Conservation (phyloP, 2,113 vertebrate species). For the Morone chrysops region DNA sequence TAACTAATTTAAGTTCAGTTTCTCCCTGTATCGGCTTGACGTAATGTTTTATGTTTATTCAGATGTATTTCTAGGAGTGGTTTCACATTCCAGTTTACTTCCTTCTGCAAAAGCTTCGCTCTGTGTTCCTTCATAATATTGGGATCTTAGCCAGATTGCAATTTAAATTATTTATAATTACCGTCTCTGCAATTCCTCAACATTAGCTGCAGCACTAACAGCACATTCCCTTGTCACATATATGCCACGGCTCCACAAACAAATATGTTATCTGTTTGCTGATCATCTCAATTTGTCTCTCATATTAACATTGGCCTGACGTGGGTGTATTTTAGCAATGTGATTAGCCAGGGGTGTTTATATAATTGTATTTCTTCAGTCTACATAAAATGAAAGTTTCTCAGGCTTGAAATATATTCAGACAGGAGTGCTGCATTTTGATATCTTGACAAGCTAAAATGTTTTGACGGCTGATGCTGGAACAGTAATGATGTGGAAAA, state of each 20-base stretch:
- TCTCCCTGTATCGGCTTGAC: not conserved
- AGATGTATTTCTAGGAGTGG: conserved; percentile 2
- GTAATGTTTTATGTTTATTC: not conserved
- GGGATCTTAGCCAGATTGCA: conserved; percentile 36
- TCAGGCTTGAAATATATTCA: conserved; percentile 65
- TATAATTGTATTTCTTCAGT: conserved; percentile 68
- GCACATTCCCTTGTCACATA: conserved; percentile 38
- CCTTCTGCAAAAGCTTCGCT: not conserved
- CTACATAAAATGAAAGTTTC: conserved; percentile 61
- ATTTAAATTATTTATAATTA: conserved; percentile 51
- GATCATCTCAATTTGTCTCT: conserved; percentile 63
- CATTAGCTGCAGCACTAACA: conserved; percentile 42
- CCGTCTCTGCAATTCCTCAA: conserved; percentile 31
- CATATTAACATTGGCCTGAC: conserved; percentile 51
- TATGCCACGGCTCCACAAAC: conserved; percentile 36
- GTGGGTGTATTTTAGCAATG: conserved; percentile 58
- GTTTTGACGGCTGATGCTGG: conserved; percentile 46
- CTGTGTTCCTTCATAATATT: not conserved
- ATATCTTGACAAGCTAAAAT: conserved; percentile 59
- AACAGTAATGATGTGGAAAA: conserved; percentile 64
- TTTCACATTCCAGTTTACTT: not conserved
- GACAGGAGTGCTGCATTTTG: conserved; percentile 37
- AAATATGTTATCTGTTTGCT: conserved; percentile 63
- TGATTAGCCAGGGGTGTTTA: conserved; percentile 68
- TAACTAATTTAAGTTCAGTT: not conserved